Conservation (phyloP, 2,888 invertebrate species). For the Teleogryllus oceanicus region DNA sequence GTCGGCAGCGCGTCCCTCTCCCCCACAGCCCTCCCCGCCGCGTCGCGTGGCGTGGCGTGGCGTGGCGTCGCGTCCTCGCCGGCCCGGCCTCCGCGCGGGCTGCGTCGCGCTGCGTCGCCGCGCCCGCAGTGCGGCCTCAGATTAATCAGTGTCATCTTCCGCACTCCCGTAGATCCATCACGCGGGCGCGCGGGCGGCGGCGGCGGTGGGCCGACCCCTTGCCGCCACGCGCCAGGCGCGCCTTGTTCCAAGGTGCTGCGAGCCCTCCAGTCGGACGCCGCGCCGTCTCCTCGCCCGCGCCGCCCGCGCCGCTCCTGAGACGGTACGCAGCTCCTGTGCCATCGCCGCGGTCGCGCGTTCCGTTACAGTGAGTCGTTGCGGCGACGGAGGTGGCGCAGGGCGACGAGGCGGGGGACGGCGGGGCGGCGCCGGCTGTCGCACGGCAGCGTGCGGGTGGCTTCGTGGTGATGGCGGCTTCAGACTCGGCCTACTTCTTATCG, state of each 20-base stretch:
- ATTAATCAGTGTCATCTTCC: constrained; percentile 18
- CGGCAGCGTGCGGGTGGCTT: neutral
- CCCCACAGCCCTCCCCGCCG: too few relatives aligned
- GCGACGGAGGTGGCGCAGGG: too few relatives aligned
- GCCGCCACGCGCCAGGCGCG: neutral
- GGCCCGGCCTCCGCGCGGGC: too few relatives aligned
- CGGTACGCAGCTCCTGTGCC: neutral
- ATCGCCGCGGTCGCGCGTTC: too few relatives aligned
- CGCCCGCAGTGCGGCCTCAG: constrained; percentile 9
- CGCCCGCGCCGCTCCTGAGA: neutral
- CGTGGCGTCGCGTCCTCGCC: too few relatives aligned
- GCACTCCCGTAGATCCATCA: neutral
- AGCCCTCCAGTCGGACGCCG: neutral
- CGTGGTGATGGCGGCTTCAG: neutral
- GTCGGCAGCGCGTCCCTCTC: neutral
- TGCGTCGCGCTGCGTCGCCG: neutral
- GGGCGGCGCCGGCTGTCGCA: too few relatives aligned
- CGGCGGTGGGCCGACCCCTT: too few relatives aligned
- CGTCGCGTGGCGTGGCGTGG: too few relatives aligned
- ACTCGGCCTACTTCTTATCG: constrained; percentile 9
- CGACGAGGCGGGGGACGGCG: too few relatives aligned
- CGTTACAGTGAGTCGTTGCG: too few relatives aligned
- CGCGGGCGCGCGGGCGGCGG: neutral
- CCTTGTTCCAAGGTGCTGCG: neutral
- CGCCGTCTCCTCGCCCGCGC: neutral